Conservation (phyloP, 2,888 invertebrate species). For the Acanthoscelides obtectus region DNA sequence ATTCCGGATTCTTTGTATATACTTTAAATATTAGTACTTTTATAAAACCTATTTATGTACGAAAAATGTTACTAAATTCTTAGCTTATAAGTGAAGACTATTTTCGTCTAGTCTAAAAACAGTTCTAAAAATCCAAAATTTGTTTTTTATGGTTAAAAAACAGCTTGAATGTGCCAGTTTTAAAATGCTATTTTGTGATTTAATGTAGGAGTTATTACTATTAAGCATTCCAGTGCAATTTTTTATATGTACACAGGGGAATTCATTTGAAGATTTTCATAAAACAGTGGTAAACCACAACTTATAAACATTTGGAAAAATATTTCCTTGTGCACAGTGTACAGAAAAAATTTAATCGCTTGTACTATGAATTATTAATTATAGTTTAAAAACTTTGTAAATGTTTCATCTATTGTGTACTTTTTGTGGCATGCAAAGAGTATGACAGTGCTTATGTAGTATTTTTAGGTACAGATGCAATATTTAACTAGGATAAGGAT, state of each 20-base stretch:
- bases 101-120: conserved; percentile 36
- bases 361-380: conserved; percentile 11
- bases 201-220: not conserved
- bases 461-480: conserved; percentile 11
- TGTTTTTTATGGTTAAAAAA: not conserved
- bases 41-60: conserved; percentile 20
- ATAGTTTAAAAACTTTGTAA: conserved; percentile 6
- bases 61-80: conserved; percentile 15
- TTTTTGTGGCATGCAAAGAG: conserved; percentile 20
- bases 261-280: not conserved
- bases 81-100: conserved; percentile 29
- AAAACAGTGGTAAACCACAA: not conserved
- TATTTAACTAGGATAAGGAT: conserved; percentile 10
- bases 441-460: conserved; percentile 15
- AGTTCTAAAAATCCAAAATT: conserved; percentile 12
- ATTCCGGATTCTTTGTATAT: conserved; percentile 23
- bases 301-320: not conserved
- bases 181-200: not conserved
- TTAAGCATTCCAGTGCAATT: conserved; percentile 1
- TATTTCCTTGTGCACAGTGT: not conserved
- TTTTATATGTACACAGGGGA: not conserved
- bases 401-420: conserved; percentile 12
- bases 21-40: conserved; percentile 17
- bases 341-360: conserved; percentile 14
- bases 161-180: conserved; percentile 1